Percentiles rank a stretch among this genome's conserved stretches.
phyloP scores from a whole-genome alignment of 2,797 vertebrate species.

The Cyclopterus lumpus region DNA sequence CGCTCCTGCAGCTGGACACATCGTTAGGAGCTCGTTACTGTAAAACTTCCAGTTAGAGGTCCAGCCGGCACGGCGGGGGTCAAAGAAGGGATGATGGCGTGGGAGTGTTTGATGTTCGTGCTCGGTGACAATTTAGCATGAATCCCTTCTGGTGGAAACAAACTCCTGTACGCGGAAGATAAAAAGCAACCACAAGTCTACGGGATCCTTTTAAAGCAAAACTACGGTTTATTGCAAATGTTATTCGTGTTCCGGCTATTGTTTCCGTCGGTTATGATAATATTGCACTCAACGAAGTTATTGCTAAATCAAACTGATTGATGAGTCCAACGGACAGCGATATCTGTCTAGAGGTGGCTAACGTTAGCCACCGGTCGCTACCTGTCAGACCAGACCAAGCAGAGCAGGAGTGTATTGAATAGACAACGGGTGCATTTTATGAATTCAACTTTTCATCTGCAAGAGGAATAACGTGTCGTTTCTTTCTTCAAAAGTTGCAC shows the following conservation, averaged over 20 bases:
- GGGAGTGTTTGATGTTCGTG: background rate
- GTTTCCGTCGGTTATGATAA: background rate
- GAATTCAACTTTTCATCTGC: background rate
- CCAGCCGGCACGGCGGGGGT: background rate
- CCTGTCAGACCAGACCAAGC: background rate
- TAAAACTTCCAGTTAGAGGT: slow-evolving; percentile 22
- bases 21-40: slow-evolving; percentile 62
- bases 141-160: background rate
- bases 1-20: slow-evolving; percentile 24
- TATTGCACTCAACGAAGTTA: too few relatives aligned
- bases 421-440: background rate
- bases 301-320: too few relatives aligned
- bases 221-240: background rate
- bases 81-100: background rate
- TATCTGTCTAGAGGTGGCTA: background rate
- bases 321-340: background rate
- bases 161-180: background rate
- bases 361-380: background rate
- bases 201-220: background rate
- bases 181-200: background rate
- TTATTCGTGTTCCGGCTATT: background rate
- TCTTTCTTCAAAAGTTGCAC: background rate
- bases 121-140: background rate
- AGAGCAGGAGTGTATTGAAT: background rate
- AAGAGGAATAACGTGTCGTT: background rate